A percentile compares a stretch with the other conserved stretches of the same genome.
Evolutionary conservation across 2,113 vertebrate genomes (phyloP).

Genomic region (Egretta garzetta): DNA sequence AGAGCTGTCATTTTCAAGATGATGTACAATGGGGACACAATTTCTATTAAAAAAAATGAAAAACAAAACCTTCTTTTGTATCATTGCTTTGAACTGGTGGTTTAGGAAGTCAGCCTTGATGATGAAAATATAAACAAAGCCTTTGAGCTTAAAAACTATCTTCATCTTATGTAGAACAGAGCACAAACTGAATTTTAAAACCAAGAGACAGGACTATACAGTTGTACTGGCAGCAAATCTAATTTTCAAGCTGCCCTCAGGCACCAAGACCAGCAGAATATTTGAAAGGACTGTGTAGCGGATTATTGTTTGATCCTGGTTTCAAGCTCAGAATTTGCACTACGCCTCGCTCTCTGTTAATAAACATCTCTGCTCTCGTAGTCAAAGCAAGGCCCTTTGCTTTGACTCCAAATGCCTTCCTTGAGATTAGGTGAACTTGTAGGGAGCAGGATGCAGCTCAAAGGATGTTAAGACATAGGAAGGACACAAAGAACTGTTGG

Average conservation of each 20-base stretch:
- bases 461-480: not conserved
- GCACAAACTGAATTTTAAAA: conserved; percentile 30
- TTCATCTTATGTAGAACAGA: not conserved
- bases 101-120: not conserved
- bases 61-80: not conserved
- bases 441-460: not conserved
- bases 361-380: not conserved
- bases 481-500: not conserved
- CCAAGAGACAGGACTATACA: not conserved
- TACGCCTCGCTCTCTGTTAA: not conserved
- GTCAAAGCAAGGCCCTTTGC: not conserved
- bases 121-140: conserved; percentile 22
- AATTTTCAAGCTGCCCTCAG: not conserved
- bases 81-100: not conserved
- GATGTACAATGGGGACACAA: not conserved
- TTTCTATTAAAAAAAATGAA: not conserved
- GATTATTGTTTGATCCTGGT: not conserved
- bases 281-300: not conserved
- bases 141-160: not conserved
- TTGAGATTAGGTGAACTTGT: not conserved
- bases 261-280: not conserved
- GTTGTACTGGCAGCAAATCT: not conserved
- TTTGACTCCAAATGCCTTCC: not conserved
- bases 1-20: not conserved
- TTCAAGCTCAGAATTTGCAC: conserved; percentile 3